Evolutionary conservation across 2,888 invertebrate species (phyloP), one percentile per base, ranked within the genome.

Genomic region (Xestia rhomboidea): DNA sequence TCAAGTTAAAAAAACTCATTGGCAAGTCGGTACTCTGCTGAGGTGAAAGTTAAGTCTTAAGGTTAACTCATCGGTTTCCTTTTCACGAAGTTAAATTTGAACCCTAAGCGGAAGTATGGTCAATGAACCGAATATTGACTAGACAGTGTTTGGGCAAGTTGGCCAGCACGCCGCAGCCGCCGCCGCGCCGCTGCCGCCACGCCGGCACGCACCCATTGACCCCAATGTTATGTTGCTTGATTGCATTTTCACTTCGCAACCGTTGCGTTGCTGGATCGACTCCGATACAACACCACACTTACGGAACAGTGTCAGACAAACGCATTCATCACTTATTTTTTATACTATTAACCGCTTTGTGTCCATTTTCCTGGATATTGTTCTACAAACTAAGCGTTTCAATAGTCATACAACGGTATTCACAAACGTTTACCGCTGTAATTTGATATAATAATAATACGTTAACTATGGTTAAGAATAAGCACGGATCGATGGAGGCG

Each of bases 201-300:
- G 82, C 60, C 51, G 87, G 86, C 89, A 89, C 91, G 92, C 91
- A 93, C 91, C 90, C 91, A 93, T 90, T 94, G 93, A 94, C 94
- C 94, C 91, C 88, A 93, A 94, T 94, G 91, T 87, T 89, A 86
- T 85, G 85, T 89, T 90, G 89, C 89, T 89, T 88, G 91, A 91
- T 91, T 92, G 92, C 92, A 93, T 92, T 95, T 93, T 94, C 91
- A 92, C 93, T 93, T 92, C 87, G 92, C 88, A 93, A 91, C 84
- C 84, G 85, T 88, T 90, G 86, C 89, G 82, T 82, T 88, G 84
- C 82, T 89, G 83, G 72, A 81, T 77, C 64, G 74, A 82, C 81
- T 85, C 76, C 75, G 73, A 82, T 79, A 83, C 85, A 76, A 75
- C 79, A 84, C 77, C 76, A 70, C 73, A 77, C 81, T 83, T 74